Evolutionary conservation across 2,113 vertebrate genomes (phyloP).

Genomic region (Sakesphorus luctuosus): DNA sequence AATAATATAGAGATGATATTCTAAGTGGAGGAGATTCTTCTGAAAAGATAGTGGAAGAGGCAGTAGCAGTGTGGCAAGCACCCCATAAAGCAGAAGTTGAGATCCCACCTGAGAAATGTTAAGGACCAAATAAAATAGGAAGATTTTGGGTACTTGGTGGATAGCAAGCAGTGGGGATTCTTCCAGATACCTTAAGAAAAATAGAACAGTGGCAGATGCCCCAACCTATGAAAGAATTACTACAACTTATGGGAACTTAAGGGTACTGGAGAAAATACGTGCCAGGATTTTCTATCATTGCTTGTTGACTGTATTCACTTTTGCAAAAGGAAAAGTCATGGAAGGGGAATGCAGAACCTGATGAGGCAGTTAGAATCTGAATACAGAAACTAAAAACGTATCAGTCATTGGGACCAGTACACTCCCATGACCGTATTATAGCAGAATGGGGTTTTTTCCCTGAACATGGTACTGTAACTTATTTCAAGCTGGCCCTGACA

Average conservation of each 20-base stretch:
- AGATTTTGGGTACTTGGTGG: not conserved
- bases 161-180: not conserved
- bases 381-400: not conserved
- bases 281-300: too few species aligned
- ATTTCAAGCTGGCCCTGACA: not conserved
- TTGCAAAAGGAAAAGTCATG: not conserved
- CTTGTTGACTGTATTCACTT: not conserved
- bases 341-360: not conserved
- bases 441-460: not conserved
- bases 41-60: not conserved
- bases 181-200: not conserved
- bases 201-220: not conserved
- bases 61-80: not conserved
- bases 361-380: not conserved
- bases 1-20: too few species aligned
- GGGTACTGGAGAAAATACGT: not conserved
- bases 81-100: not conserved
- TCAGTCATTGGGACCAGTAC: not conserved
- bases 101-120: not conserved
- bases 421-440: not conserved
- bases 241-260: not conserved
- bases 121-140: not conserved
- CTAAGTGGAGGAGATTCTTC: too few species aligned
- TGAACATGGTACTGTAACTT: not conserved
- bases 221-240: not conserved